Base-by-base conservation (phyloP, 2,888 invertebrate genomes). In the Boloria euphrosyne region DNA sequence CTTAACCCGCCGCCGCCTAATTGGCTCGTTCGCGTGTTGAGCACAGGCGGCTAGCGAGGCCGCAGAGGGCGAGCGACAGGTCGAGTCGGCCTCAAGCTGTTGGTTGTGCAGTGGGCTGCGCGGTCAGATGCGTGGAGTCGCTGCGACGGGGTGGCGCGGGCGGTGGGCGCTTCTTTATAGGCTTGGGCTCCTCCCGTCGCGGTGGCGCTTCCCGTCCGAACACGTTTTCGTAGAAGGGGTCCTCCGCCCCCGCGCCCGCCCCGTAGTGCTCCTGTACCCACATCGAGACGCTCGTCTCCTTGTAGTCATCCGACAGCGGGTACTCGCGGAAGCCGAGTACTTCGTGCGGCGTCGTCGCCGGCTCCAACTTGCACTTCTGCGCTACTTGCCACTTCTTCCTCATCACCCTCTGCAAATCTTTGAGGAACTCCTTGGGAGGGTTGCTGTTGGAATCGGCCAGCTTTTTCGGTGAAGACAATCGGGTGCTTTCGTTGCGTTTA, bases 301-400 rank as follows among this genome's bases (percentile, higher is more conserved):
- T 94, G 76, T 96, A 96, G 75, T 95, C 95, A 13, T 95, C 95
- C 0, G 94, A 89, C 31, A 95, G 93, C 5, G 96, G 95, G 43
- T 96, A 96, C 80, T 97, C 97, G 7, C 98, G 93, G 80, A 98
- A 98, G 0, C 98, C 98, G 7, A 98, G 93, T 2, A 98, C 97
- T 82, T 98, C 97, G 80, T 97, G 97, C 0, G 98, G 97, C 49
- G 97, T 97, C 1, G 97, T 97, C n/a, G 96, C 95, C 14, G 95
- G 95, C 82, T 98, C 97, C 27, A 96, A 88, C 84, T 97, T 97
- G 80, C 98, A 97, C 81, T 98, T 98, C 80, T 98, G 97, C 3
- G 98, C 97, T 0, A 98, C 97, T 79, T 97, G 97, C 97, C 97
- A 97, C 79, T 98, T 98, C 80, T 97, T 97, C 73, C 97, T 94